A percentile compares a stretch with the other conserved stretches of the same genome.
phyloP scores from a whole-genome alignment of 1,140 invertebrate species.

The Onthophagus taurus region DNA sequence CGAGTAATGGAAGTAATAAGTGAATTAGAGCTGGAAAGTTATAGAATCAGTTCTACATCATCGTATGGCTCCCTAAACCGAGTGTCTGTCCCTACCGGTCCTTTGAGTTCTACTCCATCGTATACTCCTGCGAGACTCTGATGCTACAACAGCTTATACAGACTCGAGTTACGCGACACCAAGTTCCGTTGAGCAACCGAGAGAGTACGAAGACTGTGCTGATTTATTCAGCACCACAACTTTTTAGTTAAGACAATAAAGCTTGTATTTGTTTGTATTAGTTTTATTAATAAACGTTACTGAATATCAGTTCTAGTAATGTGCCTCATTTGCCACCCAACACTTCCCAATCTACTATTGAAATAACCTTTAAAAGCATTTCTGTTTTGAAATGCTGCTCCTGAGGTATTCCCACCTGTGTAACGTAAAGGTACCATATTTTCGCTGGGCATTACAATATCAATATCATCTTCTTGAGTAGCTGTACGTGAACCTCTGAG shows the following conservation, averaged over 20 bases:
- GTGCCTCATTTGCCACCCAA: constrained; percentile 3
- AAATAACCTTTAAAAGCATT: constrained; percentile 10
- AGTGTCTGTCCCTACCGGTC: too few relatives aligned
- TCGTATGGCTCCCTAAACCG: not conserved
- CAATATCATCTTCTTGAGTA: constrained; percentile 1
- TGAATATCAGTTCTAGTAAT: constrained; percentile 9
- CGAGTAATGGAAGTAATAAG: constrained; percentile 8
- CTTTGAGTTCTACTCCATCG: too few relatives aligned
- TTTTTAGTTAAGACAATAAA: not conserved
- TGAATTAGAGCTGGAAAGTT: constrained; percentile 9
- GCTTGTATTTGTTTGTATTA: constrained; percentile 1
- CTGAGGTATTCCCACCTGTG: constrained; percentile 9
- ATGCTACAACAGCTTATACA: constrained; percentile 3
- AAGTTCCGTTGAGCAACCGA: not conserved
- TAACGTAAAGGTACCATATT: constrained; percentile 9
- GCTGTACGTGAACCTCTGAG: constrained; percentile 3
- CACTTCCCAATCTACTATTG: constrained; percentile 6
- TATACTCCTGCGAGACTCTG: too few relatives aligned
- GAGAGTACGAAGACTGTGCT: constrained; percentile 5
- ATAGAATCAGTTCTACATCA: constrained; percentile 4
- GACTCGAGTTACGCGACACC: not conserved
- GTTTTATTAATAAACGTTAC: not conserved
- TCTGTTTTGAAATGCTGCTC: constrained; percentile 7
- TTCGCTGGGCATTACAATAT: constrained; percentile 6
- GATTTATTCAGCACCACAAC: constrained; percentile 7